Evolutionary conservation across 2,797 vertebrate species (phyloP).

Genomic region (Denticeps clupeoides): DNA sequence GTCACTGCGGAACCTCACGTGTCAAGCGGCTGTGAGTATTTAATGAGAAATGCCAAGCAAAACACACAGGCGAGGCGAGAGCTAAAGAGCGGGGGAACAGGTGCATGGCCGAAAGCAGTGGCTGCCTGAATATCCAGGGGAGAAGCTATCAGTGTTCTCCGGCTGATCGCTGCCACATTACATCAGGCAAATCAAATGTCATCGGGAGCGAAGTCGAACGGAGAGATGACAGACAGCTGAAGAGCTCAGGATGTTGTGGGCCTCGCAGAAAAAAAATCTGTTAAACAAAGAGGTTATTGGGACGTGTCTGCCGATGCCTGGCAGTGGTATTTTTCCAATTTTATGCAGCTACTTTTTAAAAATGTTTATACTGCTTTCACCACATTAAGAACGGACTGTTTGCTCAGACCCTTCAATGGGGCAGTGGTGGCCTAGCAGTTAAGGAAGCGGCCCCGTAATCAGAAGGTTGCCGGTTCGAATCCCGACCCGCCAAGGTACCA

Average conservation of each 20-base stretch:
- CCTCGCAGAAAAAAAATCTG: too few relatives aligned
- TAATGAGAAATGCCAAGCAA: conserved; percentile 57
- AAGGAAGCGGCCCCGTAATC: too few relatives aligned
- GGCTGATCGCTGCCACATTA: conserved; percentile 45
- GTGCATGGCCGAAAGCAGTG: conserved; percentile 59
- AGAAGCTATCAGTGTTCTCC: conserved; percentile 41
- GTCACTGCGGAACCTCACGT: conserved; percentile 44
- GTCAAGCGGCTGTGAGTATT: conserved; percentile 50
- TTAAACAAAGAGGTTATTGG: too few relatives aligned
- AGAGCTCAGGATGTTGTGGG: conserved; percentile 7
- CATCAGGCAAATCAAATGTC: conserved; percentile 47
- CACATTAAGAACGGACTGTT: too few relatives aligned
- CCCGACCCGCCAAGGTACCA: too few relatives aligned
- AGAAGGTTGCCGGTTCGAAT: too few relatives aligned
- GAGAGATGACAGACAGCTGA: conserved; percentile 34
- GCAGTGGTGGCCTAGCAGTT: too few relatives aligned
- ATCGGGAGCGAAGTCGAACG: conserved; percentile 24
- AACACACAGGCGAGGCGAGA: conserved; percentile 37
- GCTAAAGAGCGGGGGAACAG: conserved; percentile 44
- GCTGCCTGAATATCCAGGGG: conserved; percentile 40
- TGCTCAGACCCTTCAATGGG: too few relatives aligned
- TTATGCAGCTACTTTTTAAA: too few relatives aligned
- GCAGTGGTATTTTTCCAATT: too few relatives aligned
- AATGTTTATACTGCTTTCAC: too few relatives aligned
- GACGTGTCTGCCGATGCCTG: too few relatives aligned